Percentiles rank a stretch among this genome's conserved stretches.
These are phyloP conservation scores for Aphidoletes aphidimyza DNA, from an alignment of 2,888 invertebrate genomes.

Conservation along the genomic window DNA sequence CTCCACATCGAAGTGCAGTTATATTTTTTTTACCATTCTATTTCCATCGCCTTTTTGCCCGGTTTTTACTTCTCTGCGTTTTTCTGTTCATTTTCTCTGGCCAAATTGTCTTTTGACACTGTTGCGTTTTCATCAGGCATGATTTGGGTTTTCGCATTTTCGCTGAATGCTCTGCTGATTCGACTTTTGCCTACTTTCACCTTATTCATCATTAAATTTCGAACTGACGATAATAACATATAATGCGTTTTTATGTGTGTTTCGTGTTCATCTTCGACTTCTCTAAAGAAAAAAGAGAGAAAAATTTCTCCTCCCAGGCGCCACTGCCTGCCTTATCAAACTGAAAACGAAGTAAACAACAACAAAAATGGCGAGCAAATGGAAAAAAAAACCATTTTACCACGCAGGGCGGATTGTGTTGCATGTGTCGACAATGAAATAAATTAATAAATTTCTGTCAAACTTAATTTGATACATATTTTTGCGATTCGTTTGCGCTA, in stretches of 20 bases:
- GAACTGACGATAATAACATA: background rate
- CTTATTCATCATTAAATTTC: conserved; percentile 55
- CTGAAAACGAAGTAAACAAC: background rate
- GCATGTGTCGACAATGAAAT: conserved; percentile 56
- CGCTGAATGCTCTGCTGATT: background rate
- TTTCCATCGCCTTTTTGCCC: background rate
- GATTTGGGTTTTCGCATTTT: conserved; percentile 15
- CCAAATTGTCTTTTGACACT: conserved; percentile 1
- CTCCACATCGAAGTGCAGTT: conserved; percentile 26
- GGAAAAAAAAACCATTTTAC: background rate
- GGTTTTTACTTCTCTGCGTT: no score
- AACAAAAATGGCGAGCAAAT: background rate
- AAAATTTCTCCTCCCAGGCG: background rate
- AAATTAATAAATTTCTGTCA: conserved; percentile 58
- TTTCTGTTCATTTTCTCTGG: no score
- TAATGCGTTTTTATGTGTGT: background rate
- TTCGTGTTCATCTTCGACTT: background rate
- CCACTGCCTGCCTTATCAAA: background rate
- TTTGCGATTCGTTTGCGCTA: background rate
- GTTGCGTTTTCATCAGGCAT: conserved; percentile 43
- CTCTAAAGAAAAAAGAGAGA: background rate
- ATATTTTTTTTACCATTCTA: background rate
- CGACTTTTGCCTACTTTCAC: conserved; percentile 50
- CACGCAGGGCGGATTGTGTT: background rate
- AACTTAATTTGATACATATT: conserved; percentile 58